Evolutionary conservation across 2,888 invertebrate species (phyloP).

Genomic region (Dione juno): DNA sequence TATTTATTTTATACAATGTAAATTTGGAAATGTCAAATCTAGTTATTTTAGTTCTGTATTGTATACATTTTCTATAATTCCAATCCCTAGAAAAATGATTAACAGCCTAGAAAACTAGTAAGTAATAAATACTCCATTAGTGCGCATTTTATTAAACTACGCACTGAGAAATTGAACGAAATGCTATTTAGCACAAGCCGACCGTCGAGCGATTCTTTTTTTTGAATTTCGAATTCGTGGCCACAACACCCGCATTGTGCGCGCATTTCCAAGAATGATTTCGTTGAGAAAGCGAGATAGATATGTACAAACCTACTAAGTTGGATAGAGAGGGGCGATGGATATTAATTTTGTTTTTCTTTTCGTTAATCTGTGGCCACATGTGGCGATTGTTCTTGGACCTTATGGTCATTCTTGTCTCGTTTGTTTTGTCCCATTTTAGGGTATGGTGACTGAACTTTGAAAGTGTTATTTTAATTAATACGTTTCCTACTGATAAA

Average conservation of each 20-base stretch:
- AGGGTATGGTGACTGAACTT: conserved; percentile 69
- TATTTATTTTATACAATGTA: too few relatives aligned
- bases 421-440: conserved; percentile 54
- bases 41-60: too few relatives aligned
- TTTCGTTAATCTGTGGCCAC: conserved; percentile 81
- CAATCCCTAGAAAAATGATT: conserved; percentile 4
- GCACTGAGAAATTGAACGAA: conserved; percentile 58
- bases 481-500: conserved; percentile 58
- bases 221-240: conserved; percentile 73
- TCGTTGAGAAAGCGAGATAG: conserved; percentile 65
- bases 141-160: conserved; percentile 26
- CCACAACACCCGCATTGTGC: conserved; percentile 81
- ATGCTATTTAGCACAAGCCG: conserved; percentile 65
- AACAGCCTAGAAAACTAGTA: background rate
- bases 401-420: conserved; percentile 77
- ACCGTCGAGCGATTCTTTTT: conserved; percentile 64
- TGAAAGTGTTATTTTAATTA: conserved; percentile 77
- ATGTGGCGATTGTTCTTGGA: conserved; percentile 82
- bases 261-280: conserved; percentile 81
- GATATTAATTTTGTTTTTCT: conserved; percentile 78
- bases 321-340: conserved; percentile 53
- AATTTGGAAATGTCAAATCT: too few relatives aligned
- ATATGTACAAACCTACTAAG: conserved; percentile 40
- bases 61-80: background rate
- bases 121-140: background rate